Evolutionary conservation across 2,113 vertebrate species (phyloP).

Genomic region (Aldabrachelys gigantea): DNA sequence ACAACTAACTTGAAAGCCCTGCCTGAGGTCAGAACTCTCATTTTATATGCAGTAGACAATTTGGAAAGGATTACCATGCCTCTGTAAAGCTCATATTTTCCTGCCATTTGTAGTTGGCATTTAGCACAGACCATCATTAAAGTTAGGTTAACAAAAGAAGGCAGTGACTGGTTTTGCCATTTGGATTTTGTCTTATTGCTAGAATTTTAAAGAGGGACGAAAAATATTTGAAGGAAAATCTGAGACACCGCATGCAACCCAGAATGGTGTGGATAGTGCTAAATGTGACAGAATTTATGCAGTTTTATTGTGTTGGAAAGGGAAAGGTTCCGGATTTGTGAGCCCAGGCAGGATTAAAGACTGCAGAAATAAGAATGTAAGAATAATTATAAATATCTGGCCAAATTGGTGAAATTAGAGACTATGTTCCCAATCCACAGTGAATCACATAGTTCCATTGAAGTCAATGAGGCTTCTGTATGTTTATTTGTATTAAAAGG

Average conservation of each 20-base stretch:
- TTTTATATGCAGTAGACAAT: too few relatives aligned
- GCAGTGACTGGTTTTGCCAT: neutral
- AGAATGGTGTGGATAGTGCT: neutral
- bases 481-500: neutral
- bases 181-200: neutral
- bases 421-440: neutral
- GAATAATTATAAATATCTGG: neutral
- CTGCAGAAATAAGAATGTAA: accelerated
- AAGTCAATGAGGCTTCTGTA: accelerated
- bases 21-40: too few relatives aligned
- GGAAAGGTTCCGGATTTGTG: neutral
- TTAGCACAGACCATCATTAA: neutral
- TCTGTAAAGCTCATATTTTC: too few relatives aligned
- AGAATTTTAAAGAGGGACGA: neutral
- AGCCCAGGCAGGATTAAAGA: accelerated
- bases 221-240: accelerated
- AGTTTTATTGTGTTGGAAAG: neutral
- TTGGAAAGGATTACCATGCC: neutral
- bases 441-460: neutral
- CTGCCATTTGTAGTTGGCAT: neutral
- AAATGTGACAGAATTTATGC: neutral
- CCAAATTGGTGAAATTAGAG: neutral
- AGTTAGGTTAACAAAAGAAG: neutral
- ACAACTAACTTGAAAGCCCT: neutral
- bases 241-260: too few relatives aligned